These are phyloP conservation scores for Cephus spinipes DNA, from an alignment of 2,888 invertebrate species.

Conservation along the genomic window DNA sequence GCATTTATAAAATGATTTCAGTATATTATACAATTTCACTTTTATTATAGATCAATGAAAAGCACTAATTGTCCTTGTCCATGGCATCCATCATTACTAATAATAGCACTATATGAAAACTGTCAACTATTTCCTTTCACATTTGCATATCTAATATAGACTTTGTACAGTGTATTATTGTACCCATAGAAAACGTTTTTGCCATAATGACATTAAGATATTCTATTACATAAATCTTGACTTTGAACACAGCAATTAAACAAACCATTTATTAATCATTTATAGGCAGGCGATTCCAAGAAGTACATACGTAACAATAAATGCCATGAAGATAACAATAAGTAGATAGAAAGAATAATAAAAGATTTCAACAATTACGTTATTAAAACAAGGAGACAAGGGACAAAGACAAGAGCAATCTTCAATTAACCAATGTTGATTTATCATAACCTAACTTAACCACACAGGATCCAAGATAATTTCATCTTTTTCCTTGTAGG, in stretches of 20 bases:
- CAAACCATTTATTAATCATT: background rate
- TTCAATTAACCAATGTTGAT: background rate
- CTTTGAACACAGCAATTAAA: background rate
- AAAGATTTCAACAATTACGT: background rate
- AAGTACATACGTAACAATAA: background rate
- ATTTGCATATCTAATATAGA: background rate
- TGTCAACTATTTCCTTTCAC: background rate
- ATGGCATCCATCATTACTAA: no score
- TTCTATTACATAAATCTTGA: background rate
- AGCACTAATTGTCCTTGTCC: background rate
- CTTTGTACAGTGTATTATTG: background rate
- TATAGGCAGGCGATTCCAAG: background rate
- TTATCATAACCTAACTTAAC: background rate
- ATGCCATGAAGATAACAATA: background rate
- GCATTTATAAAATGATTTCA: background rate
- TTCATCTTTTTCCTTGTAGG: background rate
- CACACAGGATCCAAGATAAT: background rate
- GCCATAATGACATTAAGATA: background rate
- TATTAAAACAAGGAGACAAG: background rate
- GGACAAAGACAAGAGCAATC: background rate
- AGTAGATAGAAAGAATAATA: background rate
- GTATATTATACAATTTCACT: background rate
- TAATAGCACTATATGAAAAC: no score
- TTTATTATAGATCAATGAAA: background rate
- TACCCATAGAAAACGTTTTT: background rate